Conservation (phyloP, 2,888 invertebrate species). For the Mayetiola destructor region DNA sequence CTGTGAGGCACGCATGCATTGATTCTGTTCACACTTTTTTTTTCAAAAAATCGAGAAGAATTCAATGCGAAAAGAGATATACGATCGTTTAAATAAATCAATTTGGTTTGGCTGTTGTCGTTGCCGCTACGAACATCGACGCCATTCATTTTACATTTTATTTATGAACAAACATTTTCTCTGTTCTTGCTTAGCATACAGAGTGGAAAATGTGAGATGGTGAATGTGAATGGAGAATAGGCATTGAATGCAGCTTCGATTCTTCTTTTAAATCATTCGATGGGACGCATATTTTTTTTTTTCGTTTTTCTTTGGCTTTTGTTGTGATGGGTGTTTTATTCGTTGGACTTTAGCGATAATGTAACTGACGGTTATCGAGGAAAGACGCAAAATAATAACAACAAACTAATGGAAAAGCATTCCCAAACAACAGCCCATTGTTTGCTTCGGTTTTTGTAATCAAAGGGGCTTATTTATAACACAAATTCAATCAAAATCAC, state of each 20-base stretch:
- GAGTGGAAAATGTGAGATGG: too few relatives aligned
- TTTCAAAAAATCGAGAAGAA: background rate
- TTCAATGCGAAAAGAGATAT: background rate
- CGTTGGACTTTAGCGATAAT: background rate
- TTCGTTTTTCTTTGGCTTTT: too few relatives aligned
- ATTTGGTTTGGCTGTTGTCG: background rate
- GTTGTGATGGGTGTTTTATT: background rate
- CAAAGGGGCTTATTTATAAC: background rate
- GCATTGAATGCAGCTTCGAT: too few relatives aligned
- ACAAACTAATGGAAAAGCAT: too few relatives aligned
- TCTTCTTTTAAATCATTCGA: too few relatives aligned
- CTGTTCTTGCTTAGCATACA: too few relatives aligned
- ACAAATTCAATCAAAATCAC: conserved; percentile 3
- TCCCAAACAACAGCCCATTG: background rate
- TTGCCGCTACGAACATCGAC: background rate
- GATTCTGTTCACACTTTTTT: background rate
- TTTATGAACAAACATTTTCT: background rate
- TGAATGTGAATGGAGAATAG: too few relatives aligned
- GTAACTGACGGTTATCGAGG: background rate
- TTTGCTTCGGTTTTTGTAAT: background rate
- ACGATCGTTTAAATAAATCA: conserved; percentile 5
- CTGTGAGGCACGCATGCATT: background rate
- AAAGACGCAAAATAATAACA: too few relatives aligned
- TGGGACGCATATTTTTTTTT: too few relatives aligned
- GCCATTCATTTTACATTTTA: conserved; percentile 8